A percentile compares a stretch with the other conserved stretches of the same genome.
Evolutionary conservation across 2,888 invertebrate genomes (phyloP).

Genomic region (Cremastinae sp.): DNA sequence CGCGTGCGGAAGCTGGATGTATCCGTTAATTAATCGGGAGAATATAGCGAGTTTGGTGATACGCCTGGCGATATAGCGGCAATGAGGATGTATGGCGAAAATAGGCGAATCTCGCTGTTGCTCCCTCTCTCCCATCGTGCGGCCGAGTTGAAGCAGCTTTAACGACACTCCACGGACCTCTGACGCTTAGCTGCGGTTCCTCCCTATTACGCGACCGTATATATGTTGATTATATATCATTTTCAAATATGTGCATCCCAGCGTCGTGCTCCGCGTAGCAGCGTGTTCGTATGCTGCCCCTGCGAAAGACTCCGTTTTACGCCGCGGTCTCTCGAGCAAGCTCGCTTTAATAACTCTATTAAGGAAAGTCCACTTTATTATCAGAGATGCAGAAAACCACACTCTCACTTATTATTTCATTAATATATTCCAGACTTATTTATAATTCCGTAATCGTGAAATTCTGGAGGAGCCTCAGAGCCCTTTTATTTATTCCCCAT

Average conservation of each 20-base stretch:
- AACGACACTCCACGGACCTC: conserved; percentile 47
- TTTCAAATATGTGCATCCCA: conserved; percentile 17
- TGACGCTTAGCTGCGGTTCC: conserved; percentile 40
- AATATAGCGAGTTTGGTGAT: conserved; percentile 37
- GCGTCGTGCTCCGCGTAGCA: not conserved
- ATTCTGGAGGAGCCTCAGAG: too few species aligned
- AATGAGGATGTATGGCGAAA: conserved; percentile 39
- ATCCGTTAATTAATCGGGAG: conserved; percentile 52
- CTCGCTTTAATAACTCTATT: conserved; percentile 34
- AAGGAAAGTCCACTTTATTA: conserved; percentile 18
- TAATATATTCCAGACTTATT: not conserved
- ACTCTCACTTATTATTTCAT: conserved; percentile 15
- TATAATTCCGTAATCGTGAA: not conserved
- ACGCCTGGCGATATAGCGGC: conserved; percentile 22
- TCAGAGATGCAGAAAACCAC: conserved; percentile 19
- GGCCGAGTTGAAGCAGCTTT: too few species aligned
- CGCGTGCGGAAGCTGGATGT: conserved; percentile 29
- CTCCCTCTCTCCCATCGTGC: too few species aligned
- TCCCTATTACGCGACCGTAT: conserved; percentile 13
- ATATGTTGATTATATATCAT: conserved; percentile 30
- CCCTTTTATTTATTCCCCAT: too few species aligned
- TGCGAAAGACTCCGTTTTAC: conserved; percentile 24
- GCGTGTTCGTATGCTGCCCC: not conserved
- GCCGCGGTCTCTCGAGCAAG: conserved; percentile 15
- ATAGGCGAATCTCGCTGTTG: conserved; percentile 40